Conservation (phyloP, 1,140 invertebrate species). For the Heliconius himera region DNA sequence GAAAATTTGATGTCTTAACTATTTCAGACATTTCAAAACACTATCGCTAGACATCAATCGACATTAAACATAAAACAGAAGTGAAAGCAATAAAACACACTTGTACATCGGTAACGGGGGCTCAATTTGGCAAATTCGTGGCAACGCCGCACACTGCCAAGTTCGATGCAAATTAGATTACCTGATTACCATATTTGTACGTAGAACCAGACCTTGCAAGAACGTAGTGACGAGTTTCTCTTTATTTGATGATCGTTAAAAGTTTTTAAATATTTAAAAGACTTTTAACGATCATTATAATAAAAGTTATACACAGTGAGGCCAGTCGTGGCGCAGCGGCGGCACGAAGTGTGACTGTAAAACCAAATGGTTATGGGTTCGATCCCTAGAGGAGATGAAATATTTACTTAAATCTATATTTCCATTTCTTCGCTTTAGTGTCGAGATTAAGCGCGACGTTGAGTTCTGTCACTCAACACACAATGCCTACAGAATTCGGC, state of each 20-base stretch:
- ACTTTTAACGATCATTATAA: too few relatives aligned
- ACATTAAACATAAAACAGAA: constrained; percentile 1
- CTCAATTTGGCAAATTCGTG: constrained; percentile 27
- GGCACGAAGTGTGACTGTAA: too few relatives aligned
- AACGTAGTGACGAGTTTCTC: background rate
- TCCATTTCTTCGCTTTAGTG: too few relatives aligned
- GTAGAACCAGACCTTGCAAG: background rate
- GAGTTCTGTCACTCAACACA: too few relatives aligned
- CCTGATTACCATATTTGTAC: constrained; percentile 24
- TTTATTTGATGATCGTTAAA: background rate
- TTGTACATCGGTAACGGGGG: constrained; percentile 1
- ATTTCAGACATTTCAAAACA: background rate
- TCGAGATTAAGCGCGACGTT: too few relatives aligned
- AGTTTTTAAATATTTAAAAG: background rate
- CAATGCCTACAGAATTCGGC: too few relatives aligned
- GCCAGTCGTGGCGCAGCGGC: too few relatives aligned
- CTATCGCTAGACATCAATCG: background rate
- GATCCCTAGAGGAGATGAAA: too few relatives aligned
- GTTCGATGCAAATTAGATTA: constrained; percentile 29
- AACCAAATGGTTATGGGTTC: too few relatives aligned
- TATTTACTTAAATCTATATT: too few relatives aligned
- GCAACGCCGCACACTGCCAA: constrained; percentile 21
- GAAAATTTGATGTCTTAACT: background rate
- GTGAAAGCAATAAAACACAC: constrained; percentile 2
- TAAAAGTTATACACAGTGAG: too few relatives aligned